Evolutionary conservation across 2,888 invertebrate genomes (phyloP).

Genomic region (Scaptomyza caliginosa): DNA sequence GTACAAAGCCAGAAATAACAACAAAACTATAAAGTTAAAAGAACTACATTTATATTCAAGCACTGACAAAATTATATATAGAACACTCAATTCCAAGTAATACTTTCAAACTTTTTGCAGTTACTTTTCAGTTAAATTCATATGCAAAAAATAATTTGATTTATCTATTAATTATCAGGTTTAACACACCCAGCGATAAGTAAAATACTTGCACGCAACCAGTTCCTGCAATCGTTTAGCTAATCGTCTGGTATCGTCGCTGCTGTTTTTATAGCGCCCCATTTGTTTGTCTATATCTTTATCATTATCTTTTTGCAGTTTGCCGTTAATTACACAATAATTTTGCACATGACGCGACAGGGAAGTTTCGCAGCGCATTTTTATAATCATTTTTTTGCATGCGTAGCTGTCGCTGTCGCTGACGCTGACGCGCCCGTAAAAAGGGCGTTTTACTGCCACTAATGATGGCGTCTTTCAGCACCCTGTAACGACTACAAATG

Average conservation of each 20-base stretch:
- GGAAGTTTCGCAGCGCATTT: slow-evolving; percentile 46
- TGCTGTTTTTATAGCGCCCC: slow-evolving; percentile 23
- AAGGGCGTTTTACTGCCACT: slow-evolving; percentile 51
- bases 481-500: not conserved
- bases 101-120: no score
- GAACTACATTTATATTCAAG: no score
- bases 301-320: slow-evolving; percentile 7
- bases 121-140: not conserved
- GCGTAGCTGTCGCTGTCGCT: slow-evolving; percentile 44
- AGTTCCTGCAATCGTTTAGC: slow-evolving; percentile 56
- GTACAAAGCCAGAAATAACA: slow-evolving; percentile 19
- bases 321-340: slow-evolving; percentile 72
- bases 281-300: slow-evolving; percentile 32
- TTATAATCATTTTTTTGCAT: slow-evolving; percentile 60
- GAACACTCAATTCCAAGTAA: no score
- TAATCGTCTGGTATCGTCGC: slow-evolving; percentile 41
- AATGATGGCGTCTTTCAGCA: slow-evolving; percentile 49
- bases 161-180: slow-evolving; percentile 71
- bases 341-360: slow-evolving; percentile 73
- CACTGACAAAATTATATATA: no score
- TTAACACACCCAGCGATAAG: slow-evolving; percentile 43
- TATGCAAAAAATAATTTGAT: slow-evolving; percentile 29
- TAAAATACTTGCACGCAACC: slow-evolving; percentile 30
- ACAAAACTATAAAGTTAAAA: no score
- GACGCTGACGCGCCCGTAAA: slow-evolving; percentile 55